Evolutionary conservation across 2,113 vertebrate genomes (phyloP), one percentile per base, ranked within the genome.

Genomic region (Machaerirhynchus nigripectus): DNA sequence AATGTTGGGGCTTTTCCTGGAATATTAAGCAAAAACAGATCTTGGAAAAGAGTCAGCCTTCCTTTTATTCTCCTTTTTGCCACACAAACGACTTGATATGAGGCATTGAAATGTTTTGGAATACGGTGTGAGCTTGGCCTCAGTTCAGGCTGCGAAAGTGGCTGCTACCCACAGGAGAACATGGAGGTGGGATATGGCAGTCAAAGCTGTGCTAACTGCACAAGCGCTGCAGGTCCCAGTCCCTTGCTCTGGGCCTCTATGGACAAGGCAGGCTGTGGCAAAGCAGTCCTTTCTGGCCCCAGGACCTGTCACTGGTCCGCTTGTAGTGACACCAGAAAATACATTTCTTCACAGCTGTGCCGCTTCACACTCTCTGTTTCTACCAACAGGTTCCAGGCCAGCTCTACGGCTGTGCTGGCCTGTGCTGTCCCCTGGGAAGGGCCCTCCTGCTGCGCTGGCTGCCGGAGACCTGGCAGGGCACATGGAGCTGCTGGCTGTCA

Each of bases 221-320:
- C 0, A 2, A 49, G 6, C 20, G 27, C 39, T 80, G 33, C 1
- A 5, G 16, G 22, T 61, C 67, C 30, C 5, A 2, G 15, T 2
- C n/a, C 44, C 64, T 42, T 67, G 28, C 23, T 91, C 61, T 1
- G 2, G 27, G 13, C 44, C 28, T 28, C 55, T 35, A 2, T 4
- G 20, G 78, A 55, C 49, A 64, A 37, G 22, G 13, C 31, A 42
- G 20, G 6, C 30, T 17, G 10, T 63, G 49, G 56, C 46, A 59
- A 57, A 68, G 55, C 61, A 76, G 22, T 9, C 35, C 52, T 23
- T 55, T 49, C 30, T 7, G 4, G 21, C 44, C 52, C 57, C 46
- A 35, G 59, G 50, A 11, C 46, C n/a, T 35, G 31, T 21, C 52
- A 21, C 69, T 4, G 1, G 4, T 35, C 26, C 22, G 0, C 19